Conservation (phyloP, 2,113 vertebrate species). For the Oncorhynchus keta region DNA sequence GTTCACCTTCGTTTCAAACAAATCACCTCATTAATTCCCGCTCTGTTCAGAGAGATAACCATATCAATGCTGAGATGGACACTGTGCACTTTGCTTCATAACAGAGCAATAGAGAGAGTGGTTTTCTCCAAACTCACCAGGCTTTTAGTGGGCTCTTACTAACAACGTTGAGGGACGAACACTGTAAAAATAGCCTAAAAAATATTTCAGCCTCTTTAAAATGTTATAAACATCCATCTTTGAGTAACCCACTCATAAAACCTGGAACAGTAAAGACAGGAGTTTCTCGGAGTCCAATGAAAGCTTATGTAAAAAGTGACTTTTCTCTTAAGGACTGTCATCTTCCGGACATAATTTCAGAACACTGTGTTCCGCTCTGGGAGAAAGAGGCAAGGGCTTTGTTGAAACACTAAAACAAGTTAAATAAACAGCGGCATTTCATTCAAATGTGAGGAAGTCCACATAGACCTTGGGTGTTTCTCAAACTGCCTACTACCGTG, state of each 20-base stretch:
- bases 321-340: conserved; percentile 26
- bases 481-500: no score
- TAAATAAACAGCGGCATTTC: conserved; percentile 34
- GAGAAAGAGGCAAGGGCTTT: conserved; percentile 38
- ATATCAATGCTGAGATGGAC: conserved; percentile 27
- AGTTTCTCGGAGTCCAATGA: not conserved
- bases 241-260: no score
- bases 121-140: conserved; percentile 7
- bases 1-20: conserved; percentile 34
- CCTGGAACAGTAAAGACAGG: no score
- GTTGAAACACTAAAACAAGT: conserved; percentile 48
- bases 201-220: no score
- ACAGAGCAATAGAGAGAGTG: conserved; percentile 1
- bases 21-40: conserved; percentile 29
- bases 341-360: conserved; percentile 16
- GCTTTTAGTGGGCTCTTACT: conserved; percentile 3
- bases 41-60: conserved; percentile 6
- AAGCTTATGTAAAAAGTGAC: conserved; percentile 23
- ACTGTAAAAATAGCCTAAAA: no score
- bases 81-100: not conserved
- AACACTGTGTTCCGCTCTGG: conserved; percentile 30
- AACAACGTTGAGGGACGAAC: not conserved
- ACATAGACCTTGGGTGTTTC: conserved; percentile 22
- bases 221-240: no score
- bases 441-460: conserved; percentile 44